Base-by-base conservation (phyloP, 2,797 vertebrate species). In the Glyptemys insculpta region DNA sequence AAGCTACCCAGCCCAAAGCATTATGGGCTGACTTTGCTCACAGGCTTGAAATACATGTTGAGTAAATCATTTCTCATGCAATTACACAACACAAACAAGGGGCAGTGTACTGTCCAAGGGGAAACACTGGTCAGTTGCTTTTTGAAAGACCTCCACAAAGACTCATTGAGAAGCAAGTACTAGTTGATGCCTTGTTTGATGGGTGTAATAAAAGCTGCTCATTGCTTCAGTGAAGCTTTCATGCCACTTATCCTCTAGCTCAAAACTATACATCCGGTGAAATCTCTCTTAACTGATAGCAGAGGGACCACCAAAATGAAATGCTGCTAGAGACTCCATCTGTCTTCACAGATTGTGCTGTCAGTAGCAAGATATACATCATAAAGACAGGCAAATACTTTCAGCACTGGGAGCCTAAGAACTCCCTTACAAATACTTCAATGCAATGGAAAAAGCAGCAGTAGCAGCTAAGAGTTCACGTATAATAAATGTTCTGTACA, bases 341-440 rank as follows among this genome's bases (percentile, higher is more conserved):
- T 10, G 79, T 41, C 53, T n/a, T 2, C 1, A 68, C 6, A 87
- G 31, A 72, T 18, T 81, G 54, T 72, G 44, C 47, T 19, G 5
- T 21, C 59, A 81, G 50, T 31, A 25, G 54, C 21, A 52, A 82
- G 53, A 8, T 56, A 86, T 0, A 34, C 72, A 5, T 79, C 90
- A 91, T 79, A 82, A 90, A 83, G 65, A 12, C 82, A 86, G 68
- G 5, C 85, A 91, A 83, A 37, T 89, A 54, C 53, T 83, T 92
- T 79, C 74, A 80, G 25, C 41, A 25, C 54, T 90, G 53, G 44
- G 82, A 78, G 86, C 76, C 25, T 29, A 54, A 52, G n/a, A 89
- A 62, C 29, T 50, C 18, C 31, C 59, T 86, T 81, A 84, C 80
- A 92, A 86, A 83, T 53, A 14, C 2, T 76, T 62, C 65, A 53